A percentile compares a stretch with the other conserved stretches of the same genome.
phyloP scores from a whole-genome alignment of 2,113 vertebrate species.

The Corydoras maculifer region DNA sequence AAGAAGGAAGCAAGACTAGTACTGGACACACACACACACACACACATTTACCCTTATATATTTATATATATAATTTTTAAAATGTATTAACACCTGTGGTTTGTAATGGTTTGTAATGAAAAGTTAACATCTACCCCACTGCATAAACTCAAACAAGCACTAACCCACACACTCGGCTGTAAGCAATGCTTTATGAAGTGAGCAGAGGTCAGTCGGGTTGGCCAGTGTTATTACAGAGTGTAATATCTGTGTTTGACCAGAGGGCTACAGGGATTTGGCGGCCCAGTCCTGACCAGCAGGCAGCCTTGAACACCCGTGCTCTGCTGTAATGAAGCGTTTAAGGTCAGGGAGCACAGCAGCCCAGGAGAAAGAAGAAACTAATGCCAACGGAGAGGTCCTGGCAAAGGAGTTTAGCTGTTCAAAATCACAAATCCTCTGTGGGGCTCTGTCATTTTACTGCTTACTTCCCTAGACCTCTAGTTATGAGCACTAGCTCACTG shows the following conservation, averaged over 20 bases:
- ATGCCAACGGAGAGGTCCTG: constrained; percentile 60
- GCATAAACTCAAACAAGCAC: constrained; percentile 44
- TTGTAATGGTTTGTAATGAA: not conserved
- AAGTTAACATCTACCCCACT: constrained; percentile 16
- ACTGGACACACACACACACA: too few species aligned
- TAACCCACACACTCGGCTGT: constrained; percentile 67
- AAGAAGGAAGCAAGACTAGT: too few species aligned
- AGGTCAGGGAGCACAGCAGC: constrained; percentile 69
- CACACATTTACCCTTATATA: too few species aligned
- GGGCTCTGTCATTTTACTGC: constrained; percentile 32
- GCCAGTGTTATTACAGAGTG: constrained; percentile 69
- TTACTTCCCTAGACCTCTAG: constrained; percentile 28
- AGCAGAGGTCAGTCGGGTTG: constrained; percentile 60
- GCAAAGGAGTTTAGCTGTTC: constrained; percentile 36
- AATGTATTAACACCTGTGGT: too few species aligned
- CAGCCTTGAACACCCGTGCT: constrained; percentile 64
- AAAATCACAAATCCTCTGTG: constrained; percentile 25
- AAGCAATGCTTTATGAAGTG: constrained; percentile 61
- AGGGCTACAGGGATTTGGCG: constrained; percentile 65
- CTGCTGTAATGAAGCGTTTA: constrained; percentile 67
- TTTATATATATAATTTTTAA: too few species aligned
- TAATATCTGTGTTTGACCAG: constrained; percentile 73
- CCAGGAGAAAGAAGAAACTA: constrained; percentile 72
- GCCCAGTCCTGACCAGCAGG: constrained; percentile 51
- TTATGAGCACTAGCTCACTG: constrained; percentile 36